Conservation (phyloP, 2,113 vertebrate species). For the Mirza zaza region DNA sequence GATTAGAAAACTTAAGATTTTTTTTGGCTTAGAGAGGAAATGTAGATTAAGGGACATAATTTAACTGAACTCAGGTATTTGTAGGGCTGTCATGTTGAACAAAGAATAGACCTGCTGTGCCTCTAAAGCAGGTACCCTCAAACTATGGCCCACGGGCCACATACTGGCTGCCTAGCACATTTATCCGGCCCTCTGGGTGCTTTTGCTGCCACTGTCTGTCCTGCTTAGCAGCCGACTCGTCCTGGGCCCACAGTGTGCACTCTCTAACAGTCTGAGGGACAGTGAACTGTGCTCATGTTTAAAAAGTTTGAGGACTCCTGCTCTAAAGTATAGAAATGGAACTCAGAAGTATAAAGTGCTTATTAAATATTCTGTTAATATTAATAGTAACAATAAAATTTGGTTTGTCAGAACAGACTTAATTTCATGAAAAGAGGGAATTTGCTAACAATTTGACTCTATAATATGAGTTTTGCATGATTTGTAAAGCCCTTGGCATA, state of each 20-base stretch:
- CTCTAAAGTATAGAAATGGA: background rate
- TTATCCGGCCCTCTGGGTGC: too few relatives aligned
- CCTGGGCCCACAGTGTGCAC: too few relatives aligned
- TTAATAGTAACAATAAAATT: background rate
- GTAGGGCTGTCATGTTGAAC: background rate
- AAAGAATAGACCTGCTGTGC: background rate
- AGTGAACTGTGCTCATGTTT: too few relatives aligned
- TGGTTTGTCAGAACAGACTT: background rate
- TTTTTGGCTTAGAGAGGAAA: background rate
- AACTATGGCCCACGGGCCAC: too few relatives aligned
- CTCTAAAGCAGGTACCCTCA: background rate
- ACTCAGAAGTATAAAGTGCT: background rate
- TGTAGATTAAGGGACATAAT: background rate
- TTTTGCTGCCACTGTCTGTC: too few relatives aligned
- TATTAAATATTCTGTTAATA: background rate
- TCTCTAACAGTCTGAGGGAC: too few relatives aligned
- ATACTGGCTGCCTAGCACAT: too few relatives aligned
- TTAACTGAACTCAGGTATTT: background rate
- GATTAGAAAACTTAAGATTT: background rate
- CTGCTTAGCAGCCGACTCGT: too few relatives aligned
- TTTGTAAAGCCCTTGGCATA: background rate
- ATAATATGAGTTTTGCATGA: background rate
- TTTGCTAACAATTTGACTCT: background rate
- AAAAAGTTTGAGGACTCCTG: too few relatives aligned
- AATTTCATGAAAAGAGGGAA: background rate